Evolutionary conservation across 2,888 invertebrate genomes (phyloP), one percentile per base, ranked within the genome.

Genomic region (Clepsis dumicolana): DNA sequence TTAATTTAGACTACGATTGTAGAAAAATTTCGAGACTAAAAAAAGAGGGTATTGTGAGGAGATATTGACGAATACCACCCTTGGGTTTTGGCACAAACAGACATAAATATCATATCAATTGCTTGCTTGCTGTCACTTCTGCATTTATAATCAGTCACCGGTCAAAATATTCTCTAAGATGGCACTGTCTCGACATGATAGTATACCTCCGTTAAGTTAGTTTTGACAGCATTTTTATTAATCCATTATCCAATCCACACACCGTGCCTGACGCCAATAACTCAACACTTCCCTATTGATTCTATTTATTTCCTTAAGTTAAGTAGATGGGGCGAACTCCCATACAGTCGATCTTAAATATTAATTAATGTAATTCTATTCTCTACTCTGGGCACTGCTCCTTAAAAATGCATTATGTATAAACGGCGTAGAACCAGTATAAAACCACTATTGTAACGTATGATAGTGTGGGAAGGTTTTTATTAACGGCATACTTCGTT

Each of bases 281-380:
- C 60, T 29, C n/a, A 52, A 66, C 32, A 10, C 54, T 48, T 56
- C 61, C 61, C 48, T 44, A 27, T 18, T 52, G 57, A 41, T 27
- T 59, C 68, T 53, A 68, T 0, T 16, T 8, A 25, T 41, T 41
- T 21, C 16, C 57, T 63, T 57, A 56, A 57, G 29, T 70, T 65
- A 52, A 64, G 12, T 64, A 35, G 53, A 75, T 65, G 74, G 78
- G 80, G 64, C 65, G 74, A 56, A 69, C 50, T 75, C 80, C 80
- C 81, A 71, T 56, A 32, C 44, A 64, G 72, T 75, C 67, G 44
- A 63, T 65, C 54, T 71, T 64, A 62, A 27, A 71, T 35, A 67
- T 64, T 16, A 57, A 35, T 35, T 53, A 66, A 41, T 27, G 24
- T 41, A 44, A 65, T 38, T 41, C 52, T 68, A 61, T 35, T 62